Evolutionary conservation across 2,888 invertebrate genomes (phyloP).

Genomic region (Agriotes lineatus): DNA sequence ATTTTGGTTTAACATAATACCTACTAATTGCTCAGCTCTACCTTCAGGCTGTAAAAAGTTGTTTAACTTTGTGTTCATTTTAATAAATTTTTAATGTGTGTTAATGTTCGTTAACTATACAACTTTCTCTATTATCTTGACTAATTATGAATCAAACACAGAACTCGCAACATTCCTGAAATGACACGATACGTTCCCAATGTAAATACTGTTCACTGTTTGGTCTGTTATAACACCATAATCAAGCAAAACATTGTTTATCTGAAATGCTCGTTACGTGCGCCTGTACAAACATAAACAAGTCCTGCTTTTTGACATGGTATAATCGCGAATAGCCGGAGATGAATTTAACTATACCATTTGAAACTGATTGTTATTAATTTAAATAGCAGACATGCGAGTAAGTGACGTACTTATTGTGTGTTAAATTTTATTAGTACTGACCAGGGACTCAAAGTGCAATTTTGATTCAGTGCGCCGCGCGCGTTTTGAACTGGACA

Average conservation of each 20-base stretch:
- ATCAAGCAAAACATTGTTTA: background rate
- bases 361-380: conserved; percentile 33
- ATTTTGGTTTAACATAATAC: too few species aligned
- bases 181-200: background rate
- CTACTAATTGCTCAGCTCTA: background rate
- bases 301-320: background rate
- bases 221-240: background rate
- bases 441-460: conserved; percentile 10
- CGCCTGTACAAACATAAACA: background rate
- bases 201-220: conserved; percentile 6
- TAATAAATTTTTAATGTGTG: conserved; percentile 16
- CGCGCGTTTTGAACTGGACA: too few species aligned
- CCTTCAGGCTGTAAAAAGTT: background rate
- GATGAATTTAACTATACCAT: conserved; percentile 24
- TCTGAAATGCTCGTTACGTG: background rate
- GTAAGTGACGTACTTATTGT: conserved; percentile 8
- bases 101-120: conserved; percentile 2
- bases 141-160: conserved; percentile 2
- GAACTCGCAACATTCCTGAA: background rate
- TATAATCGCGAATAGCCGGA: conserved; percentile 4
- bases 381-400: conserved; percentile 27
- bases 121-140: conserved; percentile 14
- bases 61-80: background rate
- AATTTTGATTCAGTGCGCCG: background rate
- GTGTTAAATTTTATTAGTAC: conserved; percentile 13